Percentiles rank a stretch among this genome's conserved stretches.
Conservation (phyloP, 30 jellyfish, hydroid and myxozoan species). For the Hydractinia symbiolongicarpus region DNA sequence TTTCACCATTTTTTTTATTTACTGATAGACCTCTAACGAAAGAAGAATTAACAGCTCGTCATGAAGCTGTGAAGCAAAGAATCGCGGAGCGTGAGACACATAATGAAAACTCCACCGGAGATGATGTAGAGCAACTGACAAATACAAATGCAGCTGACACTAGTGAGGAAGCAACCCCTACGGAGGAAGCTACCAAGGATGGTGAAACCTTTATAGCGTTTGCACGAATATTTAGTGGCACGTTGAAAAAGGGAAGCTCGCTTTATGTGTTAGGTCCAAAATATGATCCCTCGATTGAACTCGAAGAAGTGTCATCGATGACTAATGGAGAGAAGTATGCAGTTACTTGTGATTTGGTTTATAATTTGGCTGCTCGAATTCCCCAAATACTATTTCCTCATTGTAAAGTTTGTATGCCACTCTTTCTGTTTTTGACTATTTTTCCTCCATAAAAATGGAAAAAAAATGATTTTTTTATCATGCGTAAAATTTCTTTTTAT, state of each 20-base stretch:
- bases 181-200: constrained; percentile 9
- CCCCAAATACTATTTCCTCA: too few relatives aligned
- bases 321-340: too few relatives aligned
- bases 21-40: constrained; percentile 67
- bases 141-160: neutral
- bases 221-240: constrained; percentile 93
- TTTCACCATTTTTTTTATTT: neutral
- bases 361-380: too few relatives aligned
- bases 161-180: neutral
- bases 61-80: constrained; percentile 75
- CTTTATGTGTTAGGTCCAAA: constrained; percentile 86
- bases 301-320: neutral
- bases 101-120: neutral
- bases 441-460: too few relatives aligned
- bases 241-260: constrained; percentile 56
- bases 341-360: too few relatives aligned
- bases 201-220: constrained; percentile 75
- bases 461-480: too few relatives aligned
- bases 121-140: neutral
- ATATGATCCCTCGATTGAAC: constrained; percentile 48
- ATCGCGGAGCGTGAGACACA: neutral
- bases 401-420: too few relatives aligned
- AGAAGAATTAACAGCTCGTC: constrained; percentile 48
- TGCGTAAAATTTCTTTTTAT: too few relatives aligned
- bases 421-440: too few relatives aligned